phyloP scores from a whole-genome alignment of 2,113 vertebrate species.

The Micronycteris hirsuta region DNA sequence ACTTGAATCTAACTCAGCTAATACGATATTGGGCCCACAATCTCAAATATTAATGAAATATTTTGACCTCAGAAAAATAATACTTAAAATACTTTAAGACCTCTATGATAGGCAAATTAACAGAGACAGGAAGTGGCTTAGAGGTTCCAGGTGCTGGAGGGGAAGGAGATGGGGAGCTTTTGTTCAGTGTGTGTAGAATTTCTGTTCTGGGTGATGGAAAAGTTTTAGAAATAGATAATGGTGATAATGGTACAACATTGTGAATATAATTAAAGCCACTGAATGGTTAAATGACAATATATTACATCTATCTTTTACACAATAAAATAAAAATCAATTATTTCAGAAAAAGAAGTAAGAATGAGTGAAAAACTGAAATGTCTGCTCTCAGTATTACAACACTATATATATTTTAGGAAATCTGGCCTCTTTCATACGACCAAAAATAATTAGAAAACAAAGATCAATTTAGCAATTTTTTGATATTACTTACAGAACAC shows the following conservation, averaged over 20 bases:
- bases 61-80: background rate
- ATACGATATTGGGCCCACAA: background rate
- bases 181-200: background rate
- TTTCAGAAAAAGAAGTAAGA: background rate
- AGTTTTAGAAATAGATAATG: background rate
- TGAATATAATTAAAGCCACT: background rate
- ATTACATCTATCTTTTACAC: background rate
- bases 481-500: background rate
- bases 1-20: background rate
- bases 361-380: background rate
- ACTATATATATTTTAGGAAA: background rate
- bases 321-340: background rate
- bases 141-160: background rate
- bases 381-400: background rate
- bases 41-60: background rate
- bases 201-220: background rate
- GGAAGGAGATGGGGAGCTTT: background rate
- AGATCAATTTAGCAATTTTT: background rate
- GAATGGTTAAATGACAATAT: background rate
- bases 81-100: background rate
- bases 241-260: background rate
- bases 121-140: background rate
- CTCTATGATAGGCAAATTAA: background rate
- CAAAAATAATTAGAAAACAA: background rate
- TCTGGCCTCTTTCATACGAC: background rate